Conservation (phyloP, 35 echinoderm and acorn worm species). For the Apostichopus japonicus region DNA sequence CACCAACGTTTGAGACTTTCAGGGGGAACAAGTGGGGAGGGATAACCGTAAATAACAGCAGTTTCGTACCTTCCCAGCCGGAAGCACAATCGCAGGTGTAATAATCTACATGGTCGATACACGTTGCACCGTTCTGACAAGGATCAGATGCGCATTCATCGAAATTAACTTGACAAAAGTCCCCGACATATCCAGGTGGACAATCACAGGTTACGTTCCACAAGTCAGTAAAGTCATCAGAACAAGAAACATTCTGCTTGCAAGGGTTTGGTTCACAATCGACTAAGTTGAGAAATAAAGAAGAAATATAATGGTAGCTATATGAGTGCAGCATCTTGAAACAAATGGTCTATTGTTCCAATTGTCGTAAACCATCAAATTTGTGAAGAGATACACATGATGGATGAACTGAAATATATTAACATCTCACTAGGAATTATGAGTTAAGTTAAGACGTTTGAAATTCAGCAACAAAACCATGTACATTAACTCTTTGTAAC, state of each 20-base stretch:
- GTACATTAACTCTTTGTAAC: too few species aligned
- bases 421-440: too few species aligned
- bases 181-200: conserved; percentile 61
- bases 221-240: conserved; percentile 55
- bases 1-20: too few species aligned
- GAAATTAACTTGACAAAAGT: conserved; percentile 78
- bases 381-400: neutral
- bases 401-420: too few species aligned
- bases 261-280: conserved; percentile 80
- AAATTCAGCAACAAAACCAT: too few species aligned
- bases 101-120: conserved; percentile 73
- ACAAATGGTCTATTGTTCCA: too few species aligned
- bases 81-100: conserved; percentile 73
- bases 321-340: too few species aligned
- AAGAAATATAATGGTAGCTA: neutral
- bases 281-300: conserved; percentile 44
- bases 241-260: conserved; percentile 56
- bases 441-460: too few species aligned
- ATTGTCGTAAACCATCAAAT: neutral
- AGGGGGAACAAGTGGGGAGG: too few species aligned
- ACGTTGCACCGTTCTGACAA: conserved; percentile 72
- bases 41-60: neutral
- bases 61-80: conserved; percentile 63
- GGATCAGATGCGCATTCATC: conserved; percentile 75
- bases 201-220: conserved; percentile 82